Base-by-base conservation (phyloP, 1,140 invertebrate species). In the Philotrypesis tridentata region DNA sequence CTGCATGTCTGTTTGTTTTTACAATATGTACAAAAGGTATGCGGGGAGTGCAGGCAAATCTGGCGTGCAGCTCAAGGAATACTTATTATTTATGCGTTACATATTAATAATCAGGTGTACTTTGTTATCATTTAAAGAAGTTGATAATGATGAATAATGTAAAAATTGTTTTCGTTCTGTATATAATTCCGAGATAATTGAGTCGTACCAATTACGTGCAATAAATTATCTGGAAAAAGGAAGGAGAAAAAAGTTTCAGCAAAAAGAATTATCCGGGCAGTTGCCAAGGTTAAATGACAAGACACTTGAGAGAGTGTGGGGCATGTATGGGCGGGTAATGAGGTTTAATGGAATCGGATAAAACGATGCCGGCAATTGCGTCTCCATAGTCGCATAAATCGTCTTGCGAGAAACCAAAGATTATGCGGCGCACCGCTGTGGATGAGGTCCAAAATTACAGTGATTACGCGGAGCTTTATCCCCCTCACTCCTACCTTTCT, bases 401-500 rank as follows among this genome's bases (percentile, higher is more conserved):
- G 79, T 89, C 85, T 76, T 77, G 27, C 48, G 67, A 84, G 77
- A 84, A 7, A 68, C 82, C 79, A 88, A 89, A 89, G 89, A 89
- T 89, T 89, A 87, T 85, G 86, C 85, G 79, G 85, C 79, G 80
- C 84, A 73, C 81, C 70, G 83, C 73, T 84, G 77, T 83, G 86
- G 79, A 80, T 80, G 70, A 74, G 68, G 80, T 72, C 75, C 84
- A 82, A 89, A 90, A 91, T 90, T 89, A 90, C 89, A 90, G 89
- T 89, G 89, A 90, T 91, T 90, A 90, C 86, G 63, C 79, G 73
- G 71, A 79, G 79, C 82, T 79, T 84, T 85, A 85, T 82, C 83
- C 83, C 83, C 83, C 17, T 61, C 73, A 3, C 33, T 37, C 33
- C 72, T 75, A 55, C 48, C 4, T 6, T 55, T 14, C 40, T 80